phyloP scores from a whole-genome alignment of 2,797 vertebrate genomes.

The Cyprinodon diabolis region DNA sequence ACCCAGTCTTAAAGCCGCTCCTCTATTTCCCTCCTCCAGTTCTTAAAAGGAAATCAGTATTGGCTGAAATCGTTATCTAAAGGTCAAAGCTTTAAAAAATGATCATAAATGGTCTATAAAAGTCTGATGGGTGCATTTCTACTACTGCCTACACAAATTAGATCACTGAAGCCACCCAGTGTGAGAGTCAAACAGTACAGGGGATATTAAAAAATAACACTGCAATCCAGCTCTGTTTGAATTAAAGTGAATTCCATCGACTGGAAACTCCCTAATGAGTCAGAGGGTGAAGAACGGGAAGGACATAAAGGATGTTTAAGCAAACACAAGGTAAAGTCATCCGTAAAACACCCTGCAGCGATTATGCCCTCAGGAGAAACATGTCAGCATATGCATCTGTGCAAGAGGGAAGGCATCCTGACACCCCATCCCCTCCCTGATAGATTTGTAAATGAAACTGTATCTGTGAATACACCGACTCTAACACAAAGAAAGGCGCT shows the following conservation, averaged over 20 bases:
- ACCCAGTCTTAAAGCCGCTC: background rate
- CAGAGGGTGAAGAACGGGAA: slow-evolving; percentile 13
- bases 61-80: background rate
- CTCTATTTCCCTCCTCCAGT: background rate
- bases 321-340: slow-evolving; percentile 27
- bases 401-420: slow-evolving; percentile 37
- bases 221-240: slow-evolving; percentile 9
- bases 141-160: slow-evolving; percentile 15
- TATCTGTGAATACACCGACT: slow-evolving; percentile 48
- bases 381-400: slow-evolving; percentile 7
- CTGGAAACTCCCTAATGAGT: slow-evolving; percentile 35
- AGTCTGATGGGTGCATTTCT: background rate
- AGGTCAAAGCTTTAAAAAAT: background rate
- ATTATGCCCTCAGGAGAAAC: slow-evolving; percentile 28
- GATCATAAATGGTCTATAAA: background rate
- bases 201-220: slow-evolving; percentile 19
- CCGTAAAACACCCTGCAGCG: slow-evolving; percentile 20
- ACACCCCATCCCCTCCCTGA: slow-evolving; percentile 33
- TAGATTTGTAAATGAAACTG: slow-evolving; percentile 60
- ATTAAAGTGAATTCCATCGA: slow-evolving; percentile 29
- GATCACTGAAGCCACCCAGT: slow-evolving; percentile 4
- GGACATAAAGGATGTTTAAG: slow-evolving; percentile 15
- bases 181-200: slow-evolving; percentile 5
- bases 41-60: background rate
- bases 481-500: slow-evolving; percentile 53